phyloP scores from a whole-genome alignment of 2,888 invertebrate genomes.

The Andrena flavipes region DNA sequence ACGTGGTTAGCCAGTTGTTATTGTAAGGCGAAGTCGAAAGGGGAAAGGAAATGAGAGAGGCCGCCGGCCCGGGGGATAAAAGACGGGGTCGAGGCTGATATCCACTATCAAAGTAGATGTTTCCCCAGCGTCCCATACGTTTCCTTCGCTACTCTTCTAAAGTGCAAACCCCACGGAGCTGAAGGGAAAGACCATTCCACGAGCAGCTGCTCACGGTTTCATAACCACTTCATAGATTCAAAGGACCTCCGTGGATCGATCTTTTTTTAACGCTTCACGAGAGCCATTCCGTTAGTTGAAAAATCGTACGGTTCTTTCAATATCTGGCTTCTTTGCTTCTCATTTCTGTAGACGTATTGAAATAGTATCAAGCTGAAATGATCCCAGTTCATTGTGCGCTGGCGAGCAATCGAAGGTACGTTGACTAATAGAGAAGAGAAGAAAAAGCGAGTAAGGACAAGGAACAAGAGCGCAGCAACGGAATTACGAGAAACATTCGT shows the following conservation, averaged over 20 bases:
- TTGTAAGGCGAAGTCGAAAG: conserved; percentile 45
- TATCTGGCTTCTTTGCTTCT: no score
- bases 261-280: conserved; percentile 31
- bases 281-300: neutral
- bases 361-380: no score
- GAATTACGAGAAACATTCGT: conserved; percentile 53
- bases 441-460: conserved; percentile 5
- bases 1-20: conserved; percentile 59
- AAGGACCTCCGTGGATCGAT: conserved; percentile 48
- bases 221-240: conserved; percentile 68
- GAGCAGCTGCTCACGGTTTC: conserved; percentile 67
- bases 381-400: neutral
- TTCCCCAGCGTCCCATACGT: conserved; percentile 78
- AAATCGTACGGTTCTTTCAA: neutral
- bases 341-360: no score
- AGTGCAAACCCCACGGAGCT: conserved; percentile 72
- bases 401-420: neutral
- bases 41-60: conserved; percentile 32
- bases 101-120: conserved; percentile 78
- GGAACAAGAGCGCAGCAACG: neutral
- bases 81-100: conserved; percentile 61
- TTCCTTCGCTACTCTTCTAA: conserved; percentile 74
- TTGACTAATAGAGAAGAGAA: neutral
- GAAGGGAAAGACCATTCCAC: conserved; percentile 44
- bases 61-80: conserved; percentile 50